Evolutionary conservation across 2,797 vertebrate species (phyloP).

Genomic region (Lerista edwardsae): DNA sequence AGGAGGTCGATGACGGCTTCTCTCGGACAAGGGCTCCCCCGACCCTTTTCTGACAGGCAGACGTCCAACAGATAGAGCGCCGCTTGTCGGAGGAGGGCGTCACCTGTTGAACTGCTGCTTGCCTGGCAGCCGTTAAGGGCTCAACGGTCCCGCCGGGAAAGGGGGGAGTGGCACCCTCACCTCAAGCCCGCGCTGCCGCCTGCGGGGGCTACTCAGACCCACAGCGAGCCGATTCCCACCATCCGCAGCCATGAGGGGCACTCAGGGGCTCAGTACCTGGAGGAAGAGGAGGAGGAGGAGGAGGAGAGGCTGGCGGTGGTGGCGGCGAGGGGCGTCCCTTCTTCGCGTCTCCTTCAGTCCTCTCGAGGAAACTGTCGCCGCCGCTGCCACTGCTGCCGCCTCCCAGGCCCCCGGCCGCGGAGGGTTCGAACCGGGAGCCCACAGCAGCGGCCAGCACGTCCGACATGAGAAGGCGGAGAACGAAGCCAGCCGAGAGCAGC

Average conservation of each 20-base stretch:
- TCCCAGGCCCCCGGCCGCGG: not conserved
- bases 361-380: not conserved
- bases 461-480: constrained; percentile 59
- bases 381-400: not conserved
- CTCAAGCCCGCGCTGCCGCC: too few species aligned
- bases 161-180: not conserved
- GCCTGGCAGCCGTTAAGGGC: not conserved
- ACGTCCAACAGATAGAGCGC: not conserved
- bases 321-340: not conserved
- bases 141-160: too few species aligned
- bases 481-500: constrained; percentile 55
- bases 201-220: too few species aligned
- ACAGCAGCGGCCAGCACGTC: constrained; percentile 16
- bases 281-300: not conserved
- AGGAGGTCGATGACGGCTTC: not conserved
- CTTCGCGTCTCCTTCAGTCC: not conserved
- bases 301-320: not conserved
- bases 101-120: constrained; percentile 5
- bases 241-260: not conserved
- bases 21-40: not conserved
- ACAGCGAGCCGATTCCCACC: too few species aligned
- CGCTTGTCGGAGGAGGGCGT: not conserved
- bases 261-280: constrained; percentile 10
- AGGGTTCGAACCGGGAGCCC: constrained; percentile 24
- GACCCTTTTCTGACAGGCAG: not conserved